These are phyloP conservation scores for Uria lomvia DNA, from an alignment of 2,113 vertebrate species.

Conservation along the genomic window DNA sequence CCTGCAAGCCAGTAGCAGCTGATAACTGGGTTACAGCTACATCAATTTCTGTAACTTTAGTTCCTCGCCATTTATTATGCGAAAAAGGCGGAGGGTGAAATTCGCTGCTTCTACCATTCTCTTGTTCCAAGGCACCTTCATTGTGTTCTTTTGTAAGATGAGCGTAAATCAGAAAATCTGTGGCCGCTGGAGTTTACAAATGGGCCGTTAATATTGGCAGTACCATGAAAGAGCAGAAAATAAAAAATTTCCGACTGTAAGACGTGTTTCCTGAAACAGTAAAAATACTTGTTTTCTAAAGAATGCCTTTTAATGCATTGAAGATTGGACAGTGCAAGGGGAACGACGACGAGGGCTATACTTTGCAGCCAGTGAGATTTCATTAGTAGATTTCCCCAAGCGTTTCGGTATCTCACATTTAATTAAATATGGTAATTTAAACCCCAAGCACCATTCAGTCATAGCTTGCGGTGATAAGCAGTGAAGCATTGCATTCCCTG, in stretches of 20 bases:
- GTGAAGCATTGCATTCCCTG: conserved; percentile 18
- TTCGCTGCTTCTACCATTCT: background rate
- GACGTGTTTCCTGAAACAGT: background rate
- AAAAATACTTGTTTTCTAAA: background rate
- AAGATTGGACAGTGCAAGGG: background rate
- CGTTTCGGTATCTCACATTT: conserved; percentile 30
- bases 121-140: background rate
- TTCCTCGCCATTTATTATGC: background rate
- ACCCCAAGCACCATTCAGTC: background rate
- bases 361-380: conserved; percentile 25
- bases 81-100: background rate
- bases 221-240: background rate
- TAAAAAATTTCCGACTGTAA: background rate
- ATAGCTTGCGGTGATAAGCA: conserved; percentile 6
- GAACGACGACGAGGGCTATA: background rate
- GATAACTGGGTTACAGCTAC: background rate
- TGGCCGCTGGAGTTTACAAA: background rate
- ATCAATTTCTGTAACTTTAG: background rate
- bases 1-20: background rate
- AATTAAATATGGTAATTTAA: conserved; percentile 69
- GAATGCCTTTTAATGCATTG: background rate
- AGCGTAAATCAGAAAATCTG: background rate
- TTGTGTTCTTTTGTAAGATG: background rate
- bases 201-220: background rate
- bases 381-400: conserved; percentile 41